These are phyloP conservation scores for Xiphorhynchus erythropygius DNA, from an alignment of 2,797 vertebrate species.

Conservation along the genomic window DNA sequence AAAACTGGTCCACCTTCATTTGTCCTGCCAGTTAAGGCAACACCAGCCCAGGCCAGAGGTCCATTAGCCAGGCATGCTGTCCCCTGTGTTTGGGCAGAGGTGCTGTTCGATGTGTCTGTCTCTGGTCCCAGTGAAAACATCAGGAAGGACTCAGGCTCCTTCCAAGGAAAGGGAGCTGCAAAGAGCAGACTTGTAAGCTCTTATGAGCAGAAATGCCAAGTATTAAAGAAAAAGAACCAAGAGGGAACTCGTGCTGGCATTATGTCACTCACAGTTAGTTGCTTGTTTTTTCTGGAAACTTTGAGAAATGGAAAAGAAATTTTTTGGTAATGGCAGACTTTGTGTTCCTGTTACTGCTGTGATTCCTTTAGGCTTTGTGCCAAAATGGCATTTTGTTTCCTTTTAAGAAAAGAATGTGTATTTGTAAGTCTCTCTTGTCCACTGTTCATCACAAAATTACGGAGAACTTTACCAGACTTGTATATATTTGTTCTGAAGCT, in stretches of 20 bases:
- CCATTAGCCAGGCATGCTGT: neutral
- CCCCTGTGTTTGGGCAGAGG: neutral
- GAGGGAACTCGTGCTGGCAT: neutral
- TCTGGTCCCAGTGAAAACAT: neutral
- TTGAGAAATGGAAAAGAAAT: neutral
- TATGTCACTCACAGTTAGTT: neutral
- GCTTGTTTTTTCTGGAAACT: neutral
- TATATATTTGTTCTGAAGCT: neutral
- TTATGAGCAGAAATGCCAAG: neutral
- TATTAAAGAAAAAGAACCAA: neutral
- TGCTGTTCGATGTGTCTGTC: neutral
- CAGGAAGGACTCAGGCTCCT: neutral
- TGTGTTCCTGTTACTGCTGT: neutral
- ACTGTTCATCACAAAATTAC: neutral
- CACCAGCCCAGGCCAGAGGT: neutral
- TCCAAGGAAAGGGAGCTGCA: neutral
- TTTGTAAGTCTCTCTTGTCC: neutral
- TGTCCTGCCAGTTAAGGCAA: neutral
- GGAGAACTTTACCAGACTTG: neutral
- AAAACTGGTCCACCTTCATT: neutral
- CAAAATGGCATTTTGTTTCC: conserved; percentile 2
- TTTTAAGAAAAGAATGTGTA: neutral
- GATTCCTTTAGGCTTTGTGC: neutral
- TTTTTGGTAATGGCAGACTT: neutral
- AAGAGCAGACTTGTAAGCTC: neutral